phyloP scores from a whole-genome alignment of 2,797 vertebrate genomes.

The Numenius phaeopus region DNA sequence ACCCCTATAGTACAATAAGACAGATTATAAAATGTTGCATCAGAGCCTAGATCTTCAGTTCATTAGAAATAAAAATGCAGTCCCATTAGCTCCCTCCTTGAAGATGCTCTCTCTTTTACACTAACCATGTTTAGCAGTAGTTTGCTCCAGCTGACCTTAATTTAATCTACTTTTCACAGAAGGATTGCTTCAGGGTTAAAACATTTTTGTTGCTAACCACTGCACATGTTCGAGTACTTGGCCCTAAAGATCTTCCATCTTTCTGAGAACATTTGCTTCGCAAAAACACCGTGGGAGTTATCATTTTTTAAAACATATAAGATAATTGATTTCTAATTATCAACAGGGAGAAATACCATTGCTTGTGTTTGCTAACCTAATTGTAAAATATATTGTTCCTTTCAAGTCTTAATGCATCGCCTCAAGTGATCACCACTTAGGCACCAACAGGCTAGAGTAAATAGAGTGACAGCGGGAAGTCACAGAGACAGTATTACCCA shows the following conservation, averaged over 20 bases:
- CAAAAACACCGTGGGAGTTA: conserved; percentile 47
- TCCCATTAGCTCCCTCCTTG: conserved; percentile 17
- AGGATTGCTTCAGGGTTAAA: conserved; percentile 54
- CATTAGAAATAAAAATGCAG: conserved; percentile 43
- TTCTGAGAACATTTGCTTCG: conserved; percentile 14
- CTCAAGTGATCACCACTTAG: conserved; percentile 66
- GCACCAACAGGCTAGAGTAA: conserved; percentile 66
- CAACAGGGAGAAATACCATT: conserved; percentile 52
- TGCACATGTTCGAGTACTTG: neutral
- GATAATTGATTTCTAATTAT: conserved; percentile 80
- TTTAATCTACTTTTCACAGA: conserved; percentile 65
- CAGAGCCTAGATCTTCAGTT: neutral
- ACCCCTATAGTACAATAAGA: neutral
- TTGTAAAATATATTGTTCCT: conserved; percentile 78
- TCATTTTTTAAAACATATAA: conserved; percentile 57
- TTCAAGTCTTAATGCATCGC: conserved; percentile 70
- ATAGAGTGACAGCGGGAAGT: conserved; percentile 63
- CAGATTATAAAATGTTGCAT: neutral
- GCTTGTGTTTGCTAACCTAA: conserved; percentile 74
- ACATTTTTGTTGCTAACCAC: conserved; percentile 44
- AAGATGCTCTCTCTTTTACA: conserved; percentile 35
- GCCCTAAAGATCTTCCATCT: conserved; percentile 22
- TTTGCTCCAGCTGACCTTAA: conserved; percentile 69
- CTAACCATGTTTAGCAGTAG: conserved; percentile 46
- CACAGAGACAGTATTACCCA: conserved; percentile 28